Base-by-base conservation (phyloP, 2,888 invertebrate species). In the Melieria crassipennis region DNA sequence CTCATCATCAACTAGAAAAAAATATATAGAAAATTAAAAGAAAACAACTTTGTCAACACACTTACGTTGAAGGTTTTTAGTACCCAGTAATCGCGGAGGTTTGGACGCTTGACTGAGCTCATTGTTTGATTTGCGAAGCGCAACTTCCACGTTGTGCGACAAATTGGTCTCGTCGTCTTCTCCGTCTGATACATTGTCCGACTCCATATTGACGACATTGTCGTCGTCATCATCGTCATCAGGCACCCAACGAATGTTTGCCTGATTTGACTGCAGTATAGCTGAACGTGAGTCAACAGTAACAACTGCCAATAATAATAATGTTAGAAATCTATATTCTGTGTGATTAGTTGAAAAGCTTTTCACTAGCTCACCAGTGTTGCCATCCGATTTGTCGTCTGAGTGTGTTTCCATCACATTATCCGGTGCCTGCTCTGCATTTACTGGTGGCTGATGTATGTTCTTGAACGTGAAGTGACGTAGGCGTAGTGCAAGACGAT, bases 401-500 rank as follows among this genome's bases (percentile, higher is more conserved):
- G 30, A 30, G 30, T 30, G 30, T 13, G 52, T 63, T 42, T 65
- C 72, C 65, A 75, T 69, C 61, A 46, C 60, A 62, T 74, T 69
- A 63, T 72, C 57, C 55, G 52, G 60, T 65, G 58, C 72, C 65
- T 70, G 48, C 30, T 70, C 70, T 11, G 65, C 56, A 6, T 56
- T 62, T 69, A 42, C 48, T 6, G 42, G n/a, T 4, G 60, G 6
- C 5, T 9, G 72, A n/a, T 78, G 68, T 5, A 75, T 73, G 43
- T 78, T 75, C 45, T 78, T 71, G 64, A 80, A 80, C 13, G 73
- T 78, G 67, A 83, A 83, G 48, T 80, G 69, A 10, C 80, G 73
- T 4, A 83, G 67, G 74, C 78, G 79, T 6, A 83, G 47, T 0
- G 78, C 76, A 7, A 83, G 67, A 42, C 78, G 78, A 69, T 83